Percentiles rank a stretch among this genome's conserved stretches.
phyloP scores from a whole-genome alignment of 2,113 vertebrate species.

The Colius striatus region DNA sequence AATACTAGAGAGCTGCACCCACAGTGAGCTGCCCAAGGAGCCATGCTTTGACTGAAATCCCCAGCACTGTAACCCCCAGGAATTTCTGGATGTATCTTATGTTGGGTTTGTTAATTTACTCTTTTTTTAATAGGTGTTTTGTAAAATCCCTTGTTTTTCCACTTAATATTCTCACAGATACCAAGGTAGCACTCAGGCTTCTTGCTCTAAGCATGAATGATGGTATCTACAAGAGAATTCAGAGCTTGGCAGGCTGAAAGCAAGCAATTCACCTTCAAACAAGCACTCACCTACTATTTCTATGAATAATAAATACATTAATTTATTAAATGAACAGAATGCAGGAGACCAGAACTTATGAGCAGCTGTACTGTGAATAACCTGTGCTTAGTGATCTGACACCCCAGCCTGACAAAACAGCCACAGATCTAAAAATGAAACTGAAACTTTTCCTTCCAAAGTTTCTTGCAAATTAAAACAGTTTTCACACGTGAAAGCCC shows the following conservation, averaged over 20 bases:
- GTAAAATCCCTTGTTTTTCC: neutral
- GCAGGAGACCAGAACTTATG: neutral
- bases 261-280: neutral
- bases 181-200: neutral
- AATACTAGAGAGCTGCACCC: neutral
- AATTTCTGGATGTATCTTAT: neutral
- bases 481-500: neutral
- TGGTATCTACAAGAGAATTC: neutral
- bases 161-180: neutral
- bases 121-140: neutral
- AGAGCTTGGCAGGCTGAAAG: neutral
- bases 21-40: neutral
- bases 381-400: neutral
- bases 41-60: neutral
- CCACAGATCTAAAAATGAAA: neutral
- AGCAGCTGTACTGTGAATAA: neutral
- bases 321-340: conserved; percentile 11
- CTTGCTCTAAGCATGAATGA: neutral
- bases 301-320: conserved; percentile 27
- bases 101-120: neutral
- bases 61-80: neutral
- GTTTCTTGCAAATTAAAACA: neutral
- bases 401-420: neutral
- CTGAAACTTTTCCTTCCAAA: neutral
- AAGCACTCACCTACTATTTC: neutral